A percentile compares a stretch with the other conserved stretches of the same genome.
Evolutionary conservation across 2,797 vertebrate genomes (phyloP).

Genomic region (Phataginus tetradactyla): DNA sequence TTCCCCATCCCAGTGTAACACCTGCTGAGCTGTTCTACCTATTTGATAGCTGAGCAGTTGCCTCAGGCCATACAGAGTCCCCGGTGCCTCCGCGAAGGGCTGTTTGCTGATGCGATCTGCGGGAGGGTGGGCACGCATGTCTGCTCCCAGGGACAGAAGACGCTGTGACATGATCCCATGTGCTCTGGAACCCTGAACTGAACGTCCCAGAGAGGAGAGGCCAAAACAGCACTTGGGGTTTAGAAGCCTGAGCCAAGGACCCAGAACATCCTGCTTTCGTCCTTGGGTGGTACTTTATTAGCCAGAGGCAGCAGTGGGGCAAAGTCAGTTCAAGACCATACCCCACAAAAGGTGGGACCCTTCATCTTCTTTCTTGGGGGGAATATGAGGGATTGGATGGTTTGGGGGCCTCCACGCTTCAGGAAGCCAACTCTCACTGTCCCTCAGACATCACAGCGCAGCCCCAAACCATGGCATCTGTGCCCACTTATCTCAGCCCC

Average conservation of each 20-base stretch:
- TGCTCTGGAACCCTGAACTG: neutral
- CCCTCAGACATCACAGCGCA: neutral
- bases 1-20: neutral
- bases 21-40: neutral
- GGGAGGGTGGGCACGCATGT: neutral
- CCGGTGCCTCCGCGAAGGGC: fast-evolving
- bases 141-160: neutral
- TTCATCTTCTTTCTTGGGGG: neutral
- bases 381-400: neutral
- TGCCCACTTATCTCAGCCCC: neutral
- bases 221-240: neutral
- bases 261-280: neutral
- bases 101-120: neutral
- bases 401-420: neutral
- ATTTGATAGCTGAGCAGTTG: neutral
- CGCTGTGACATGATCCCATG: neutral
- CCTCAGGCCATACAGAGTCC: neutral
- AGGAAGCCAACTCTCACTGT: neutral
- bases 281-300: neutral
- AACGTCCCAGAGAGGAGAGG: neutral
- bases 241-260: neutral
- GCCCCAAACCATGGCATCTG: neutral
- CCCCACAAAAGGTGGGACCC: neutral
- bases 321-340: neutral
- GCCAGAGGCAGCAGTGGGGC: neutral